Percentiles rank a stretch among this genome's conserved stretches.
phyloP scores from a whole-genome alignment of 2,113 vertebrate genomes.

The Syngnathus scovelli region DNA sequence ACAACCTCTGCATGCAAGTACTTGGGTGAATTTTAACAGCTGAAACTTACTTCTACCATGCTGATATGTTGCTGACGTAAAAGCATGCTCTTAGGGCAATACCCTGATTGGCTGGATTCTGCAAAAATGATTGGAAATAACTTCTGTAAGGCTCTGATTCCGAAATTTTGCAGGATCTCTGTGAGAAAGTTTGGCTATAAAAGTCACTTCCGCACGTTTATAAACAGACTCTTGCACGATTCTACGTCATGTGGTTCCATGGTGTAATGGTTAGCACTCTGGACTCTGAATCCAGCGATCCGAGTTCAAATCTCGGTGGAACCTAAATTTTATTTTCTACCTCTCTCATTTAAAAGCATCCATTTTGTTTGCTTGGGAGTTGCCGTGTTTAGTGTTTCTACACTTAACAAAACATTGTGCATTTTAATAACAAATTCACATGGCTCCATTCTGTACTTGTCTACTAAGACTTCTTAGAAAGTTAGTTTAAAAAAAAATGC shows the following conservation, averaged over 20 bases:
- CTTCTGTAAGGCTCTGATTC: not conserved
- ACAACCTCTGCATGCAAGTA: not conserved
- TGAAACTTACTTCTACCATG: not conserved
- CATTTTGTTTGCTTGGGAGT: not conserved
- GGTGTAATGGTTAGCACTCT: constrained; percentile 84
- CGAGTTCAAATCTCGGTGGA: constrained; percentile 78
- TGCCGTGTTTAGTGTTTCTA: not conserved
- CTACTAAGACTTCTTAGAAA: constrained; percentile 31
- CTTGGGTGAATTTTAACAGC: not conserved
- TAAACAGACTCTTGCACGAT: accelerated
- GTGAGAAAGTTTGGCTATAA: too few species aligned
- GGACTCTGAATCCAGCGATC: constrained; percentile 81
- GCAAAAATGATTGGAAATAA: not conserved
- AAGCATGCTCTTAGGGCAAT: not conserved
- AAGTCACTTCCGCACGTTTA: too few species aligned
- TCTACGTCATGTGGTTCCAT: constrained; percentile 59
- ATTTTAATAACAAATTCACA: not conserved
- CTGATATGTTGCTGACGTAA: too few species aligned
- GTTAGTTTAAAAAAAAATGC: constrained; percentile 51
- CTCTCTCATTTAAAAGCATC: not conserved
- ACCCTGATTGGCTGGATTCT: not conserved
- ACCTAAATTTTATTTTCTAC: constrained; percentile 26
- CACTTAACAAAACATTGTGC: not conserved
- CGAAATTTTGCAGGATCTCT: not conserved
- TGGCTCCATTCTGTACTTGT: not conserved